Percentiles rank a stretch among this genome's conserved stretches.
Evolutionary conservation across 2,888 invertebrate genomes (phyloP).

Genomic region (Halictus quadricinctus): DNA sequence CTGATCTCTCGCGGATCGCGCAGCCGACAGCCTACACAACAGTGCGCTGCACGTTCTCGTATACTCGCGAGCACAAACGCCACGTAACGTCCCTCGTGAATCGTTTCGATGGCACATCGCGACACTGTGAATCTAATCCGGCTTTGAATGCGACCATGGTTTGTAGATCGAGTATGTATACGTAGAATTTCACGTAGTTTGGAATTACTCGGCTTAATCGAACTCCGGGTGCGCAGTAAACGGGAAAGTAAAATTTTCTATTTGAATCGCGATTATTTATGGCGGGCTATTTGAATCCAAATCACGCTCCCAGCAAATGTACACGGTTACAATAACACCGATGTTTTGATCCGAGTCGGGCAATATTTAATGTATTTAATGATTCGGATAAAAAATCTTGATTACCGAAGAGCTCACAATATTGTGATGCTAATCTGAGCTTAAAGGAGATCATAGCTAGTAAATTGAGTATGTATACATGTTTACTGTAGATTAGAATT

Average conservation of each 20-base stretch:
- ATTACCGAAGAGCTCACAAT: neutral
- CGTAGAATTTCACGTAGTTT: neutral
- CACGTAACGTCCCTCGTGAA: slow-evolving; percentile 60
- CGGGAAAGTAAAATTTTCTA: neutral
- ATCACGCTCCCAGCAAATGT: neutral
- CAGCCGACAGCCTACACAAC: slow-evolving; percentile 22
- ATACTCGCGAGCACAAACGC: slow-evolving; percentile 51
- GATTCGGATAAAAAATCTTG: neutral
- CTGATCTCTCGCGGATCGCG: slow-evolving; percentile 51
- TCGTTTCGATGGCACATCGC: slow-evolving; percentile 47
- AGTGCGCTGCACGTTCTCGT: slow-evolving; percentile 10
- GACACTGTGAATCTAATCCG: slow-evolving; percentile 38
- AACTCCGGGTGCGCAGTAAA: neutral
- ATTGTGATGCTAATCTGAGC: neutral
- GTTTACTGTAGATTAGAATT: neutral
- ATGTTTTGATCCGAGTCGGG: neutral
- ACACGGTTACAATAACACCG: neutral
- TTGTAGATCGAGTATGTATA: neutral
- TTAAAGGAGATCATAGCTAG: neutral
- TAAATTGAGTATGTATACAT: neutral
- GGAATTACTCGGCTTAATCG: neutral
- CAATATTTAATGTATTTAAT: neutral
- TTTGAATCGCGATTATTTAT: neutral
- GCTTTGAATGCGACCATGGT: slow-evolving; percentile 30
- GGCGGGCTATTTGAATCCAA: neutral